Conservation (phyloP, 2,888 invertebrate genomes). For the Zele albiditarsus region DNA sequence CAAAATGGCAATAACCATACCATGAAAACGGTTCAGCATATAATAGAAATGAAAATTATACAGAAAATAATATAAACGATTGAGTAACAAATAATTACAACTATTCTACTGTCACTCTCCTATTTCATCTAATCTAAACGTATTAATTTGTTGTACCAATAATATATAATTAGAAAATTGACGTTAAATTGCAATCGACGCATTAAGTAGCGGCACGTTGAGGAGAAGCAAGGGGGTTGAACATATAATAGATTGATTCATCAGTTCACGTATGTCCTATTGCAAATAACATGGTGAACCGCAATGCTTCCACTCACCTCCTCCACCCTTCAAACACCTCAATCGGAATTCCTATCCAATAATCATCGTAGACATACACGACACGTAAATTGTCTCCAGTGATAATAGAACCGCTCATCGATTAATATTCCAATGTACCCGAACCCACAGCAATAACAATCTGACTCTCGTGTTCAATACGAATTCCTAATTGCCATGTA, state of each 20-base stretch:
- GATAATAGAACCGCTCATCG: slow-evolving; percentile 51
- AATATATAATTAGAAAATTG: neutral
- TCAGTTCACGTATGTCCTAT: slow-evolving; percentile 43
- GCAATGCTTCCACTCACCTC: slow-evolving; percentile 44
- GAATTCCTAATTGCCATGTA: neutral
- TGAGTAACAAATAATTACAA: too few relatives aligned
- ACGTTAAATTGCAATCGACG: neutral
- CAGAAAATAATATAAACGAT: too few relatives aligned
- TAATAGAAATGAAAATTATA: too few relatives aligned
- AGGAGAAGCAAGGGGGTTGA: neutral
- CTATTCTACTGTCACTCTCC: too few relatives aligned
- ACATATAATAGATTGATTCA: slow-evolving; percentile 44
- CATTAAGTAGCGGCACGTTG: neutral
- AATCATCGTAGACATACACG: slow-evolving; percentile 45
- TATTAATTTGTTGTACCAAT: neutral
- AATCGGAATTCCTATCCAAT: slow-evolving; percentile 57
- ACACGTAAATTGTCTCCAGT: slow-evolving; percentile 51
- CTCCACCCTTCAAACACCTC: slow-evolving; percentile 47
- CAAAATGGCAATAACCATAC: too few relatives aligned
- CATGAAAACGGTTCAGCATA: too few relatives aligned
- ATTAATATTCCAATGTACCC: slow-evolving; percentile 55
- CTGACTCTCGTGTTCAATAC: neutral
- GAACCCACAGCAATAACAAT: neutral
- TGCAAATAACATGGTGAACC: slow-evolving; percentile 52
- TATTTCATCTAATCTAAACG: neutral